Evolutionary conservation across 1,140 invertebrate genomes (phyloP).

Genomic region (Pseudomyrmex cubaensis): DNA sequence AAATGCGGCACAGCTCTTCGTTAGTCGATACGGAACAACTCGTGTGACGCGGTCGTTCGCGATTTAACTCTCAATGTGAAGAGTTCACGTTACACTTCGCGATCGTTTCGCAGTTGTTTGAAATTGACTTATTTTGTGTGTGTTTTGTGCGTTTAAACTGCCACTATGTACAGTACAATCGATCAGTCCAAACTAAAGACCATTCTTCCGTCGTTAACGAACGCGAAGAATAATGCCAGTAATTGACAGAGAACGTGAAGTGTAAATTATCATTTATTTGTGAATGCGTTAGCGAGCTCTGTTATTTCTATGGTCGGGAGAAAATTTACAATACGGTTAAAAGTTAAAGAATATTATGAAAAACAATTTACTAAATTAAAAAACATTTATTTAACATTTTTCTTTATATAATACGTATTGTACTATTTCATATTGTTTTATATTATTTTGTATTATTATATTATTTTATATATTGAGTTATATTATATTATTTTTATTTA

Average conservation of each 20-base stretch:
- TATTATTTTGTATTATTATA: too few relatives aligned
- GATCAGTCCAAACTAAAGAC: neutral
- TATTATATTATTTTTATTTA: too few relatives aligned
- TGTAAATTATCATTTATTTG: neutral
- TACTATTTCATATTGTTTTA: too few relatives aligned
- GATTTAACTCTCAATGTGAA: slow-evolving; percentile 38
- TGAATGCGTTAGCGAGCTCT: neutral
- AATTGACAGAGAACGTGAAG: slow-evolving; percentile 8
- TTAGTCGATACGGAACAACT: slow-evolving; percentile 66
- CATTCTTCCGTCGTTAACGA: neutral
- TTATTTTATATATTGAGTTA: too few relatives aligned
- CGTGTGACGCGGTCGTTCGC: neutral
- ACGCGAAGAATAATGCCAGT: neutral
- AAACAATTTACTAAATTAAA: too few relatives aligned
- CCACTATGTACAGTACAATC: neutral
- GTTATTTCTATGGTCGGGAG: neutral
- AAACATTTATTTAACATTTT: too few relatives aligned
- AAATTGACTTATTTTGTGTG: neutral
- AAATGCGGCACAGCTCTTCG: slow-evolving; percentile 43
- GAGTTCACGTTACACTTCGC: neutral
- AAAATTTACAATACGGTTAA: too few relatives aligned
- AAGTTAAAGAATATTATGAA: too few relatives aligned
- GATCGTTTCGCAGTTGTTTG: neutral
- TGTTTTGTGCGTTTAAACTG: neutral
- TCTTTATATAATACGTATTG: too few relatives aligned